Evolutionary conservation across 2,888 invertebrate species (phyloP), one percentile per base, ranked within the genome.

Genomic region (Barypeithes pellucidus): DNA sequence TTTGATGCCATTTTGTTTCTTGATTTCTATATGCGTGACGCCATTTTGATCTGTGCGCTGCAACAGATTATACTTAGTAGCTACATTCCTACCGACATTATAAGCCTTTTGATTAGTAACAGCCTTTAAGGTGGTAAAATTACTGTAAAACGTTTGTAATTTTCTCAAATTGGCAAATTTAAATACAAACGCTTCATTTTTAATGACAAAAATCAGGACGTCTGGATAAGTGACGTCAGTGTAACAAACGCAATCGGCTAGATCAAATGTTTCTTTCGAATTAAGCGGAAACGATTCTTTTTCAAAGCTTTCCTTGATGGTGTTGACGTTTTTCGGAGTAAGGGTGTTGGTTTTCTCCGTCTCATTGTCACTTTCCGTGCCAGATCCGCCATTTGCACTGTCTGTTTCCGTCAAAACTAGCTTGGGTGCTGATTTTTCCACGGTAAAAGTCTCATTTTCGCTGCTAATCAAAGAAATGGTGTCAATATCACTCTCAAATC

Each of bases 11-110:
- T 73, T 75, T 54, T 75, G 72, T 33, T 73, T 75, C 22, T 80
- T 18, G 18, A 88, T 87, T 76, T 88, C 87, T 65, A 88, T 88
- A 77, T 88, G 88, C 1, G 88, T 88, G 2, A 88, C 84, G 5
- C 88, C 88, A 79, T 88, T 87, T 16, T 83, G 83, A 77, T 88
- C 88, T 24, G 87, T 87, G 52, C 87, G 82, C 75, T 88, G 88
- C 18, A 88, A 78, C 54, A 88, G 79, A 78, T 87, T 88, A 78
- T 86, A 88, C 66, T 81, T 82, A 12, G 79, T 77, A 3, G 72
- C 70, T 14, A 77, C 41, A 65, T 77, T 79, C 68, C 80, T 84
- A 0, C 78, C 72, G 2, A 76, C 74, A 45, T 80, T 81, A 76
- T 84, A 84, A n/a, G 81, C 80, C 75, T 83, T 83, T 67, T 86